Conservation (phyloP, 2,113 vertebrate genomes). For the Agapornis roseicollis region DNA sequence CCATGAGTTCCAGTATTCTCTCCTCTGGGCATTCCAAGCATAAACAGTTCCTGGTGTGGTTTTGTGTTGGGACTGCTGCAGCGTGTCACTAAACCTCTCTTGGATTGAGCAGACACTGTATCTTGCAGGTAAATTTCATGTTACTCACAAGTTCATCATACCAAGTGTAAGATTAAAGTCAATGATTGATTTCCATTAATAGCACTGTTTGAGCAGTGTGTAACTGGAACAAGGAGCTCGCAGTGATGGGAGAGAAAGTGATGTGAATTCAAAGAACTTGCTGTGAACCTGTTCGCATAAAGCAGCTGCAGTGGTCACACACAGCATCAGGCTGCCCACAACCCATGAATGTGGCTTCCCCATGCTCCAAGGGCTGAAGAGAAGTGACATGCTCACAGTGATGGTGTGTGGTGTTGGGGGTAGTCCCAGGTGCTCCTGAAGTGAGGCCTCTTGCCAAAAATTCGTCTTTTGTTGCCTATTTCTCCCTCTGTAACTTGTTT, state of each 20-base stretch:
- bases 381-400: not conserved
- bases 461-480: not conserved
- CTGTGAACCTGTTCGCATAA: not conserved
- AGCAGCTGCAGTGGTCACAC: not conserved
- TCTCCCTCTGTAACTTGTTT: not conserved
- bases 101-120: not conserved
- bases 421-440: not conserved
- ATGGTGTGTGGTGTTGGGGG: not conserved
- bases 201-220: not conserved
- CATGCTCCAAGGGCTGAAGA: not conserved
- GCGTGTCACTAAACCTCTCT: not conserved
- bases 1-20: not conserved
- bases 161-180: not conserved
- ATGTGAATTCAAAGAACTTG: not conserved
- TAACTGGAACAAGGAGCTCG: not conserved
- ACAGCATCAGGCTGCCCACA: not conserved
- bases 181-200: not conserved
- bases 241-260: not conserved
- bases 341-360: not conserved
- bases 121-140: not conserved
- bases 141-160: not conserved
- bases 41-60: not conserved
- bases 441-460: not conserved
- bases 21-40: not conserved
- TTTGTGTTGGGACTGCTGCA: not conserved